Percentiles rank a stretch among this genome's conserved stretches.
These are phyloP conservation scores for Papilio elwesi DNA, from an alignment of 2,888 invertebrate genomes.

Conservation along the genomic window DNA sequence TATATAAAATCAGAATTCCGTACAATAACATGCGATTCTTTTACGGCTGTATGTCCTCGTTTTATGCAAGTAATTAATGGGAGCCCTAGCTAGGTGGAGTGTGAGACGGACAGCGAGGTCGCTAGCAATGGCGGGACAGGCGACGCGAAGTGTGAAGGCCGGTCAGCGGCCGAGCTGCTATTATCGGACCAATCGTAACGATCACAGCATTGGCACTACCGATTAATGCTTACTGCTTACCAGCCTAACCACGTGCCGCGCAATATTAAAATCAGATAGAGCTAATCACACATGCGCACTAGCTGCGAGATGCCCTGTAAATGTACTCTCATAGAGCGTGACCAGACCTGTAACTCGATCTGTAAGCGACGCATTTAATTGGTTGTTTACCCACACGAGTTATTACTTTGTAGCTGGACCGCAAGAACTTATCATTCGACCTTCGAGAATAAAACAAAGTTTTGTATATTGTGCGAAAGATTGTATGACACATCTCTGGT, in stretches of 20 bases:
- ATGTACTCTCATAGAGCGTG: constrained; percentile 38
- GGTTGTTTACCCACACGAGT: constrained; percentile 53
- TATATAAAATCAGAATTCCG: constrained; percentile 18
- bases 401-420: constrained; percentile 46
- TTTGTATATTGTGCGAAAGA: neutral
- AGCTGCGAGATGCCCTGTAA: constrained; percentile 12
- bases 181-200: constrained; percentile 76
- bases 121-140: constrained; percentile 47
- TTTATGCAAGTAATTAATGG: constrained; percentile 44
- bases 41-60: constrained; percentile 30
- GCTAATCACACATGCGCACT: constrained; percentile 43
- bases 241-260: constrained; percentile 68
- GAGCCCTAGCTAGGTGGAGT: constrained; percentile 51
- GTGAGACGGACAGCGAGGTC: constrained; percentile 62
- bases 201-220: constrained; percentile 58
- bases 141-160: constrained; percentile 76
- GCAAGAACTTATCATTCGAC: constrained; percentile 47
- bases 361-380: constrained; percentile 42
- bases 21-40: constrained; percentile 10
- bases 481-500: neutral
- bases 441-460: constrained; percentile 34
- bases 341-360: constrained; percentile 40
- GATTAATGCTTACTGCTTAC: constrained; percentile 55
- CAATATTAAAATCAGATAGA: constrained; percentile 44
- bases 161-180: constrained; percentile 79